phyloP scores from a whole-genome alignment of 1,140 invertebrate species.

The Bombus picipes region DNA sequence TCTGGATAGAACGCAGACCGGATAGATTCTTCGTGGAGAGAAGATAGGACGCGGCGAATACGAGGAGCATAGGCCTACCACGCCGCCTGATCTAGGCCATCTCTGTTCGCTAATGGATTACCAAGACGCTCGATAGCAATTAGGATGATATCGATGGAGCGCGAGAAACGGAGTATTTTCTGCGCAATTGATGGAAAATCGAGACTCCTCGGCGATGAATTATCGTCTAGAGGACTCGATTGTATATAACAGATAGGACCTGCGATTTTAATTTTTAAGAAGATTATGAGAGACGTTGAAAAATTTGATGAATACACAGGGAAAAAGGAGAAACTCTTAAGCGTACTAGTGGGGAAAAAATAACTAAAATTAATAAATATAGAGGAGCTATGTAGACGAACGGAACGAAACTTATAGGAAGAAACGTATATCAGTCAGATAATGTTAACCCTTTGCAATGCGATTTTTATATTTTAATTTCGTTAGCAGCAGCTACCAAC shows the following conservation, averaged over 20 bases:
- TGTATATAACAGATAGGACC: background rate
- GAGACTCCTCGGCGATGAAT: too few relatives aligned
- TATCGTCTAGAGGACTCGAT: background rate
- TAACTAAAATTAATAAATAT: too few relatives aligned
- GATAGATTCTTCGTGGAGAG: background rate
- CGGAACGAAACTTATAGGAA: background rate
- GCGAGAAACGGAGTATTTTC: background rate
- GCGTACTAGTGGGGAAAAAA: background rate
- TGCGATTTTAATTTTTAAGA: too few relatives aligned
- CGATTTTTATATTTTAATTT: too few relatives aligned
- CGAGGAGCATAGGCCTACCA: background rate
- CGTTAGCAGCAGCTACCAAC: too few relatives aligned
- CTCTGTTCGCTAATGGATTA: constrained; percentile 42
- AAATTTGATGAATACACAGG: background rate
- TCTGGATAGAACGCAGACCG: background rate
- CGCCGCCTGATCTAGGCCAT: constrained; percentile 27
- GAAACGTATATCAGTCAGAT: too few relatives aligned
- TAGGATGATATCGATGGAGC: constrained; percentile 29
- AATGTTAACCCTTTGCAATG: too few relatives aligned
- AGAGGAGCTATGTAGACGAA: too few relatives aligned
- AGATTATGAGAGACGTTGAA: background rate
- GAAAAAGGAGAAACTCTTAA: background rate
- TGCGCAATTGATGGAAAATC: too few relatives aligned
- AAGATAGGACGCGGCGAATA: background rate
- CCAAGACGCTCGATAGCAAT: constrained; percentile 37